Percentiles rank a stretch among this genome's conserved stretches.
Evolutionary conservation across 2,797 vertebrate genomes (phyloP).

Genomic region (Halcyon chelicuti): DNA sequence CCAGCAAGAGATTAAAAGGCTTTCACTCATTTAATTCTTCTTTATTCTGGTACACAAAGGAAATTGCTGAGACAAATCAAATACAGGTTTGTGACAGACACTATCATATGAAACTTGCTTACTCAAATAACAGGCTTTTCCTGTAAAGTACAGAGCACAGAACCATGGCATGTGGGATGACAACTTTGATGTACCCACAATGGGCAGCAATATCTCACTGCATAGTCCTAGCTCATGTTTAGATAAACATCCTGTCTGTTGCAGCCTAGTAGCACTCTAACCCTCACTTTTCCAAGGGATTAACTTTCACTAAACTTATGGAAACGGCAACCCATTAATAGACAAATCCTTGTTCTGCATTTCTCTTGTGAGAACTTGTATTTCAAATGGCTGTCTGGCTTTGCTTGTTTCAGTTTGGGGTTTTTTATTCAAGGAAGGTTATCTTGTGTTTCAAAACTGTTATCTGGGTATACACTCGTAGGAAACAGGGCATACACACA

Average conservation of each 20-base stretch:
- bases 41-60: constrained; percentile 56
- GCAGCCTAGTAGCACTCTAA: background rate
- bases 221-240: background rate
- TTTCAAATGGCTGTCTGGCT: background rate
- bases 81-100: constrained; percentile 13
- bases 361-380: background rate
- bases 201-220: background rate
- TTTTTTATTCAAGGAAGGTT: background rate
- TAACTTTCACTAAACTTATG: background rate
- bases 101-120: constrained; percentile 37
- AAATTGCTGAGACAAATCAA: constrained; percentile 56
- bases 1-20: constrained; percentile 42
- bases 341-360: background rate
- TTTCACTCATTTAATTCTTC: constrained; percentile 15
- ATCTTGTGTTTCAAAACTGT: background rate
- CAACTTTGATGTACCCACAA: constrained; percentile 17
- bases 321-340: background rate
- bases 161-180: background rate
- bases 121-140: constrained; percentile 24
- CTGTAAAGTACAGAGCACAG: constrained; percentile 5
- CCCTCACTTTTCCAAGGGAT: constrained; percentile 1
- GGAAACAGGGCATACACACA: background rate
- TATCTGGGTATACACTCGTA: background rate
- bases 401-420: too few relatives aligned
- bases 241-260: constrained; percentile 18